Base-by-base conservation (phyloP, 1,140 invertebrate genomes). In the honey bee (Apis mellifera) region DNA sequence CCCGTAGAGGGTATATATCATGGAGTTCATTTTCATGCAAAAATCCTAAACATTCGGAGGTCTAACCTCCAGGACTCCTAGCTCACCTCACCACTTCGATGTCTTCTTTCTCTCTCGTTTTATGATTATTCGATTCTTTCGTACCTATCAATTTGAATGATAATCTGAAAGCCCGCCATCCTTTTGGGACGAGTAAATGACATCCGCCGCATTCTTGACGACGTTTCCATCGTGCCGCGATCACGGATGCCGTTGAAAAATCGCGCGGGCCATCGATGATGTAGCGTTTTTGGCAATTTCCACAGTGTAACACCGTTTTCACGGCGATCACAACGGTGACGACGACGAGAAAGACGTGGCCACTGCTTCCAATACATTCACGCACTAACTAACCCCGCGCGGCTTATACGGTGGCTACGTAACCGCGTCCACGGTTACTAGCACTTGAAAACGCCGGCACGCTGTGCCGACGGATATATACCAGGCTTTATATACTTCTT, bases 1-100 rank as follows among this genome's bases (percentile, higher is more conserved):
- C 91, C 95, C 95, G 92, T 96, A 95, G 0, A 93, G 89, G 88
- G 90, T 92, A 90, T 92, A 93, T 84, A 93, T 52, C 89, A 89
- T 90, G 78, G 89, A 90, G 90, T 89, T 93, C 92, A 93, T 93
- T 84, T 82, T 82, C 84, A 65, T 78, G 15, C 65, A 54, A 69
- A 15, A 23, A 68, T 64, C 64, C 75, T 64, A 32, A 75, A 70
- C 4, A n/a, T 66, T 42, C 65, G 81, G 81, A 82, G 66, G 74
- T 19, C 54, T 60, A 70, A 77, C 74, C 81, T 77, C 81, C 81
- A 54, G 19, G 65, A 13, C 60, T 76, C 26, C 59, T 66, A 26
- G 21, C 52, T 32, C 54, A 7, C 65, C 80, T 32, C 55, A 21
- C 52, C 55, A 0, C 57, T 59, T 68, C 48, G n/a, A 13, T 26